phyloP scores from a whole-genome alignment of 2,888 invertebrate genomes.

The Acanthosepion pharaonis region DNA sequence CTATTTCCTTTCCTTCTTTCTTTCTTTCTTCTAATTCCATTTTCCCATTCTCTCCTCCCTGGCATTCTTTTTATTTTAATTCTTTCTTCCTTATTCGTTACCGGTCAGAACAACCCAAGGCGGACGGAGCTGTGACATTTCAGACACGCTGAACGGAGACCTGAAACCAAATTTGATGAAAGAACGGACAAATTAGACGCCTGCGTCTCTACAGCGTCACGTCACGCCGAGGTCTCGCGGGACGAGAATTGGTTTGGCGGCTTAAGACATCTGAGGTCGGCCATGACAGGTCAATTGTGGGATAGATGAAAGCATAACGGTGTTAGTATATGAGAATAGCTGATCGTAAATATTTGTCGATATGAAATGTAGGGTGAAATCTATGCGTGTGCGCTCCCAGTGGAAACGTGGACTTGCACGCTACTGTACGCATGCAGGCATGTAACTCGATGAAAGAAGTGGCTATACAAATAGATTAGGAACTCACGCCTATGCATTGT shows the following conservation, averaged over 20 bases:
- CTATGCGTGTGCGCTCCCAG: background rate
- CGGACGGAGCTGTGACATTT: slow-evolving; percentile 6
- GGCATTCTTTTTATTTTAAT: background rate
- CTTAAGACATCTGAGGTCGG: slow-evolving; percentile 12
- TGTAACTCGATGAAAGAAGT: background rate
- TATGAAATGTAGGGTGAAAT: background rate
- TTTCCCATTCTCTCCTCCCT: background rate
- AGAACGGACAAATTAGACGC: slow-evolving; percentile 13
- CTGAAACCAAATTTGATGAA: slow-evolving; percentile 21
- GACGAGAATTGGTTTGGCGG: slow-evolving; percentile 22
- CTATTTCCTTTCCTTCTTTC: background rate
- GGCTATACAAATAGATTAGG: background rate
- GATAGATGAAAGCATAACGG: background rate
- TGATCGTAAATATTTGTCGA: slow-evolving; percentile 9
- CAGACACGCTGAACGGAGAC: slow-evolving; percentile 21
- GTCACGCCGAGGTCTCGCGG: slow-evolving; percentile 21
- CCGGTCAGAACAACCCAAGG: background rate
- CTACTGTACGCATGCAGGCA: background rate
- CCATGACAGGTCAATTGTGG: slow-evolving; percentile 33
- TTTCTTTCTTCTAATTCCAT: background rate
- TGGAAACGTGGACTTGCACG: background rate
- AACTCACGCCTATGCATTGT: background rate
- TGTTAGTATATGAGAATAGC: background rate
- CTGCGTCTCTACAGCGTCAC: slow-evolving; percentile 18
- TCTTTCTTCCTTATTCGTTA: background rate